These are phyloP conservation scores for Nasalis larvatus DNA, from an alignment of 2,113 vertebrate species.

Conservation along the genomic window DNA sequence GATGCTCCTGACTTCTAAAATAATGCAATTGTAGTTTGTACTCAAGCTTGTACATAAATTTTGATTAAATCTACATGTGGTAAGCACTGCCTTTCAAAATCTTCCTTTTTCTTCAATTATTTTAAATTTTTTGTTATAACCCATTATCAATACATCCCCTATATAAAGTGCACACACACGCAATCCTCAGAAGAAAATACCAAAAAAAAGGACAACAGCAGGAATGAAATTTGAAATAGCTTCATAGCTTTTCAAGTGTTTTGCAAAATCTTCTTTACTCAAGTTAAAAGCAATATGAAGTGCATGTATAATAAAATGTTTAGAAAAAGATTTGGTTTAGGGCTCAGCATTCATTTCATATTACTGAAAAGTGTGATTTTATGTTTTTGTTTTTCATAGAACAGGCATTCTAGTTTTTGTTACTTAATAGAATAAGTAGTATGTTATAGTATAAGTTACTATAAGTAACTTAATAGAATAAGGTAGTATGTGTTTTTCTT, in stretches of 20 bases:
- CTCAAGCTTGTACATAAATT: background rate
- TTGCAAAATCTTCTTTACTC: constrained; percentile 11
- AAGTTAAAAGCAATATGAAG: background rate
- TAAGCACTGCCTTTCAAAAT: background rate
- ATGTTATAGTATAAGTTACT: background rate
- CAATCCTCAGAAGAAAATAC: background rate
- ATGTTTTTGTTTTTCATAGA: background rate
- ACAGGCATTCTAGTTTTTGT: background rate
- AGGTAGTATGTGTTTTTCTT: constrained; percentile 33
- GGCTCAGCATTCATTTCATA: background rate
- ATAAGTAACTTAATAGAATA: background rate
- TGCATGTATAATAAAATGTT: constrained; percentile 18
- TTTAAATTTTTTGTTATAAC: background rate
- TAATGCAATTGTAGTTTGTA: background rate
- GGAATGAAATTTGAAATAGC: constrained; percentile 40
- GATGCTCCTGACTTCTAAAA: constrained; percentile 10
- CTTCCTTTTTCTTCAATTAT: constrained; percentile 8
- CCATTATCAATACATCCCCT: background rate
- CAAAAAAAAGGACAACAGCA: background rate
- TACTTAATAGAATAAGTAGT: background rate
- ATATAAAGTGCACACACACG: background rate
- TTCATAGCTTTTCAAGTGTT: constrained; percentile 25
- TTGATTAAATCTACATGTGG: background rate
- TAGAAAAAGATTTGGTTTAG: background rate
- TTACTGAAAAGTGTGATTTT: background rate